phyloP scores from a whole-genome alignment of 2,113 vertebrate genomes.

The Halcyon senegalensis region DNA sequence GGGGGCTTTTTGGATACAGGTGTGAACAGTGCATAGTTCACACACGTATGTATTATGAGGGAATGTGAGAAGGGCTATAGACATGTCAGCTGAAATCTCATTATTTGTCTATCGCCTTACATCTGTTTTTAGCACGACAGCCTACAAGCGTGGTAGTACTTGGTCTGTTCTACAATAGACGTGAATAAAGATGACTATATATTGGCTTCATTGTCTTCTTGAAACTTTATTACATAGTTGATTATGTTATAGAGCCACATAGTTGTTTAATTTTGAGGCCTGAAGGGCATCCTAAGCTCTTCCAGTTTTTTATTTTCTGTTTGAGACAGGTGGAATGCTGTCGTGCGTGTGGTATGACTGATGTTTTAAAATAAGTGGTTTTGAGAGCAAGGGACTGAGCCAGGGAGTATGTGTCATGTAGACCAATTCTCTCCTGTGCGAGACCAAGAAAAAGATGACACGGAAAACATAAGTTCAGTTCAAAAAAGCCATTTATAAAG shows the following conservation, averaged over 20 bases:
- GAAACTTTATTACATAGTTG: background rate
- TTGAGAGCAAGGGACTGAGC: background rate
- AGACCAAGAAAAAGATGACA: background rate
- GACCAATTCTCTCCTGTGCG: background rate
- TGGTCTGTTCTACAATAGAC: background rate
- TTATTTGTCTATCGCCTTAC: background rate
- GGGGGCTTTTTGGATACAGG: background rate
- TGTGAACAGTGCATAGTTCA: background rate
- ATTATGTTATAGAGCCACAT: background rate
- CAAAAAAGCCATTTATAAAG: background rate
- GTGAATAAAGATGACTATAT: background rate
- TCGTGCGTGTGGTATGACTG: rapidly evolving
- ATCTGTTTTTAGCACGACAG: background rate
- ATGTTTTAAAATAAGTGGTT: background rate
- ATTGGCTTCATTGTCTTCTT: background rate
- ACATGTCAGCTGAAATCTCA: background rate
- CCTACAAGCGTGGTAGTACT: background rate
- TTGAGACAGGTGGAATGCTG: background rate
- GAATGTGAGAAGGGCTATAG: background rate
- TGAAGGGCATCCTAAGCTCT: background rate
- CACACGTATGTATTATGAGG: background rate
- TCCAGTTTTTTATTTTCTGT: background rate
- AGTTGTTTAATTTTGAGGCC: background rate
- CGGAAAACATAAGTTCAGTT: background rate
- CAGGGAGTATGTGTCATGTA: background rate